Evolutionary conservation across 2,888 invertebrate species (phyloP).

Genomic region (Eupithecia centaureata): DNA sequence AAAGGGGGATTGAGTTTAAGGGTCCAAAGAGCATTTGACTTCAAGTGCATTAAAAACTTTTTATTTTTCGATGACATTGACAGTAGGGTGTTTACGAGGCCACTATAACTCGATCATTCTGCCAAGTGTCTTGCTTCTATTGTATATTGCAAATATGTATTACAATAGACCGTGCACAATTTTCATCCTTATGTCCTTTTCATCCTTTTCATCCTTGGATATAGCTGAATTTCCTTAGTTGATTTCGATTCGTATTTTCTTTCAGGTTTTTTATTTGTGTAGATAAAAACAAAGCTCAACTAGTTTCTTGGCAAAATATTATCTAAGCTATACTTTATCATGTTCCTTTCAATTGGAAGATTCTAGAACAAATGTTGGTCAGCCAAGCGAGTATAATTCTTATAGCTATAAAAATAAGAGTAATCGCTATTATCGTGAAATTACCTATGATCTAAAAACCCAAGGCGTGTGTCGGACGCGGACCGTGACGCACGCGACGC

Average conservation of each 20-base stretch:
- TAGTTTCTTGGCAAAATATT: background rate
- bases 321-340: background rate
- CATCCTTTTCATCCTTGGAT: no score
- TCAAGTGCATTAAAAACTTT: constrained; percentile 14
- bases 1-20: constrained; percentile 6
- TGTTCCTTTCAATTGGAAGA: background rate
- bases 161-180: no score
- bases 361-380: background rate
- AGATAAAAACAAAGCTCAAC: background rate
- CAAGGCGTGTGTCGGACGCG: constrained; percentile 52
- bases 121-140: background rate
- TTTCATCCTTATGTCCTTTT: no score
- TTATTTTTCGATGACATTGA: constrained; percentile 24
- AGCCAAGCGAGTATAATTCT: constrained; percentile 21
- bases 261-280: background rate
- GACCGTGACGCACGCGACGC: constrained; percentile 41
- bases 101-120: background rate
- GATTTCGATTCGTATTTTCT: background rate
- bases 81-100: constrained; percentile 6
- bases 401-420: constrained; percentile 34
- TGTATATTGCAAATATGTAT: background rate
- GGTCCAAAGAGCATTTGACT: constrained; percentile 27
- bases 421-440: constrained; percentile 30
- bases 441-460: constrained; percentile 50
- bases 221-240: background rate